phyloP scores from a whole-genome alignment of 2,113 vertebrate species.

The Callocephalon fimbriatum region DNA sequence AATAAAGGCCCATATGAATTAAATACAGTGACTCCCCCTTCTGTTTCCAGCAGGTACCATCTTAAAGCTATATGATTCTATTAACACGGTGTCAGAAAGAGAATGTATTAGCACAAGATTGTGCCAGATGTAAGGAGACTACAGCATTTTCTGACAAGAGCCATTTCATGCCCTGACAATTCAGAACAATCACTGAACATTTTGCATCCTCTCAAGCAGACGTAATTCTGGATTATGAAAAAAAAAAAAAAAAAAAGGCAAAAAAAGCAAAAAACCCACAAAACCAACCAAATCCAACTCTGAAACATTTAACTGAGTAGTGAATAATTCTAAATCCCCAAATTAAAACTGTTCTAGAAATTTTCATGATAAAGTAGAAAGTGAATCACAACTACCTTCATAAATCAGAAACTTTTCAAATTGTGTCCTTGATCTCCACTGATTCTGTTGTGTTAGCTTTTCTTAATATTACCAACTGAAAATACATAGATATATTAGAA shows the following conservation, averaged over 20 bases:
- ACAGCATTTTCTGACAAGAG: not conserved
- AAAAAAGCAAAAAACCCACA: not conserved
- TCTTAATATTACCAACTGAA: not conserved
- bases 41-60: not conserved
- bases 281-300: fast-evolving
- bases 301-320: not conserved
- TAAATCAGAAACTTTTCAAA: not conserved
- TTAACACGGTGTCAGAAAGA: not conserved
- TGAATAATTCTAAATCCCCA: not conserved
- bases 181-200: not conserved
- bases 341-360: not conserved
- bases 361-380: not conserved
- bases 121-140: not conserved
- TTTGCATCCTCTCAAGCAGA: not conserved
- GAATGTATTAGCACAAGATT: not conserved
- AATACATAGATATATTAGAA: not conserved
- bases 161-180: not conserved
- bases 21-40: not conserved
- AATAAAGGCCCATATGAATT: not conserved
- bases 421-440: not conserved
- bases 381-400: not conserved
- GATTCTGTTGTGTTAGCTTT: not conserved
- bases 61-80: not conserved
- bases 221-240: not conserved
- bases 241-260: not conserved